phyloP scores from a whole-genome alignment of 2,113 vertebrate species.

The Oreochromis aureus region DNA sequence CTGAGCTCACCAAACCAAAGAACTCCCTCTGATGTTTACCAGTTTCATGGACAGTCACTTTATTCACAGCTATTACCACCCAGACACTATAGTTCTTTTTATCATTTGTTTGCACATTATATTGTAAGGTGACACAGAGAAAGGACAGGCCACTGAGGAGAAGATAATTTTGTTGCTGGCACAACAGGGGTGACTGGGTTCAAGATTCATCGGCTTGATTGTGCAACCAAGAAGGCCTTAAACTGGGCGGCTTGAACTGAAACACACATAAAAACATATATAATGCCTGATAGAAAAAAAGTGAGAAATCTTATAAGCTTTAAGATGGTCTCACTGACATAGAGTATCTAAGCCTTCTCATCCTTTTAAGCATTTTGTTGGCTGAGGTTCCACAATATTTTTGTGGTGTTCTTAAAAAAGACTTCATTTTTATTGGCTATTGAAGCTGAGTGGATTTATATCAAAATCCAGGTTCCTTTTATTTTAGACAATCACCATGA shows the following conservation, averaged over 20 bases:
- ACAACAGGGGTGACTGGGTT: not conserved
- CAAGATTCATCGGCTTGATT: not conserved
- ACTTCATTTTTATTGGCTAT: not conserved
- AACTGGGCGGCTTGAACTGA: not conserved
- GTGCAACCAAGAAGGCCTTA: not conserved
- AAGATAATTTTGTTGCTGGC: not conserved
- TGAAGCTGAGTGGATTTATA: not conserved
- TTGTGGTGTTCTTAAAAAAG: not conserved
- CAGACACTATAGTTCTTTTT: not conserved
- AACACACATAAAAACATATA: not conserved
- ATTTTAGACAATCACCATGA: not conserved
- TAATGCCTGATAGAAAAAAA: not conserved
- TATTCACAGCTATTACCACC: not conserved
- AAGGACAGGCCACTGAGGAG: slow-evolving; percentile 4
- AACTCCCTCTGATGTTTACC: not conserved
- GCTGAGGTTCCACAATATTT: not conserved
- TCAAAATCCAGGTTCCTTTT: not conserved
- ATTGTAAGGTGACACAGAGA: not conserved
- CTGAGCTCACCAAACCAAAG: not conserved
- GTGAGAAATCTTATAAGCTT: not conserved
- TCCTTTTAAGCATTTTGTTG: not conserved
- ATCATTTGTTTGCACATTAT: not conserved
- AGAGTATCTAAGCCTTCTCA: not conserved
- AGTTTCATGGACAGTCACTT: not conserved
- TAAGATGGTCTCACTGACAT: not conserved